Evolutionary conservation across 2,797 vertebrate genomes (phyloP), one percentile per base, ranked within the genome.

Genomic region (Ceryle rudis): DNA sequence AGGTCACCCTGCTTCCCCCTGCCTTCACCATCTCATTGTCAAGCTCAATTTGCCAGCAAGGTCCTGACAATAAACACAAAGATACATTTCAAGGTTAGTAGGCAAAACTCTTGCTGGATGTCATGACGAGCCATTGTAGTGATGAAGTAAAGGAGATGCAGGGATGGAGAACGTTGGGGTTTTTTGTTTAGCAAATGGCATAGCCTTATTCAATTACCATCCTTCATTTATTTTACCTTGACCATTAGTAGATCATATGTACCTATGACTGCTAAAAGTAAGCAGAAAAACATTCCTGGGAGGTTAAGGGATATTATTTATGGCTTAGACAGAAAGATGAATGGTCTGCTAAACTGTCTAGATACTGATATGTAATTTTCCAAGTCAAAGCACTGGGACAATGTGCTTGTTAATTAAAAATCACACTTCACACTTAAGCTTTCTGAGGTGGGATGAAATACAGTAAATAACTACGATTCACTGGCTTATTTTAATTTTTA

Each of bases 341-440:
- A 96, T 91, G 85, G 86, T 91, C 74, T 83, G 37, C 88, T 96
- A 92, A 97, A 92, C 60, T 87, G 67, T 73, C 94, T 52, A 91
- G 67, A 95, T 89, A 96, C 58, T 80, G 86, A 95, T 93, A 93
- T 19, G 81, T 80, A 95, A 97, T 97, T 98, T 98, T 98, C 96
- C 88, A 97, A 97, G 51, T 96, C 95, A 97, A 91, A 95, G 96
- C 84, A 95, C 61, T 86, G 35, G 67, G 90, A 97, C 89, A 97
- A 97, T 89, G 54, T 44, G 31, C 75, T 97, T 97, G 86, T 97
- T 97, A 96, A 97, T 94, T 96, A 97, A 97, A 97, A 97, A 54
- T 77, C 92, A 78, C 81, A 55, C 77, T 86, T 97, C 64, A 92
- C 75, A 91, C 81, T 97, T 95, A 83, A 5, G 51, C 75, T 74